A percentile compares a stretch with the other conserved stretches of the same genome.
Evolutionary conservation across 2,113 vertebrate species (phyloP).

Genomic region (Archocentrus centrarchus): DNA sequence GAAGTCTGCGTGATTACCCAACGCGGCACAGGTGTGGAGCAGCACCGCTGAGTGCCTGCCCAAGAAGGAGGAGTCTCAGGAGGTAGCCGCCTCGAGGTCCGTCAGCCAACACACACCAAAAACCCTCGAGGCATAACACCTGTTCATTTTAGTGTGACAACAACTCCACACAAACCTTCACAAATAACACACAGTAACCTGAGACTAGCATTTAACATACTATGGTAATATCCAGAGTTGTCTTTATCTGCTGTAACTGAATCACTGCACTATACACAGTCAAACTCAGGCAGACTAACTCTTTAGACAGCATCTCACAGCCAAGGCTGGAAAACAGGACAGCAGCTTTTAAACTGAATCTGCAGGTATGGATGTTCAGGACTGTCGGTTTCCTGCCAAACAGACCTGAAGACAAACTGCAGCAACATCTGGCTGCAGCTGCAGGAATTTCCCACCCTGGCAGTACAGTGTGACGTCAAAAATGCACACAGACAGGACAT

Average conservation of each 20-base stretch:
- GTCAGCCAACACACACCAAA: too few relatives aligned
- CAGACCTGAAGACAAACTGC: slow-evolving; percentile 22
- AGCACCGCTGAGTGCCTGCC: too few relatives aligned
- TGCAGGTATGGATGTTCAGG: background rate
- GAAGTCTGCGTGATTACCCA: too few relatives aligned
- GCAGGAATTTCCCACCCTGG: slow-evolving; percentile 40
- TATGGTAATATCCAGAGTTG: too few relatives aligned
- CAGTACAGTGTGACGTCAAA: slow-evolving; percentile 46
- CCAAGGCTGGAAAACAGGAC: background rate
- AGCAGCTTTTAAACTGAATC: background rate
- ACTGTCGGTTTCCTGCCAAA: slow-evolving; percentile 19
- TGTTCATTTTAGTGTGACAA: background rate
- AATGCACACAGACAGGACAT: slow-evolving; percentile 5
- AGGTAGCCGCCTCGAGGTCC: too few relatives aligned
- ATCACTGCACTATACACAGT: background rate
- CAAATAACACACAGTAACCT: background rate
- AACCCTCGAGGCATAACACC: too few relatives aligned
- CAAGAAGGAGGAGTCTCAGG: too few relatives aligned
- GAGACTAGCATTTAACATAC: background rate
- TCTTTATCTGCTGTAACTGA: background rate
- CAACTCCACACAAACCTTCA: background rate
- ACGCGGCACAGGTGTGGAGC: too few relatives aligned
- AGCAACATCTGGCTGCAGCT: slow-evolving; percentile 42
- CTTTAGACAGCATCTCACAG: background rate
- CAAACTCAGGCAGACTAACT: background rate